A percentile compares a stretch with the other conserved stretches of the same genome.
Evolutionary conservation across 2,113 vertebrate species (phyloP).

Genomic region (Cololabis saira): DNA sequence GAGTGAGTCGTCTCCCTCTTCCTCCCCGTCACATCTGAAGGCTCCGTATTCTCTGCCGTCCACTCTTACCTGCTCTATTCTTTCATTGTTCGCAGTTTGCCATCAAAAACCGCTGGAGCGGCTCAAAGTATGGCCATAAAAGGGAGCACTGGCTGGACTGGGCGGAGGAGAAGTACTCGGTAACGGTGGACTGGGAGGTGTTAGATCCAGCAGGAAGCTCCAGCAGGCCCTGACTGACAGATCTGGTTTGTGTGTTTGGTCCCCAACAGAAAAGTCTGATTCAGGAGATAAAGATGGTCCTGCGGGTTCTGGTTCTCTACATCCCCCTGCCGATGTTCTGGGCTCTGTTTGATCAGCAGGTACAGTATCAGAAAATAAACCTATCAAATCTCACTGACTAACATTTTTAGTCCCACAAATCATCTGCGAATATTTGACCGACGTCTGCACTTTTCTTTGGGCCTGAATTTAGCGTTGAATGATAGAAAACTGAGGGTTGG

Average conservation of each 20-base stretch:
- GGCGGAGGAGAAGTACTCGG: slow-evolving; percentile 92
- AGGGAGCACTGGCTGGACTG: slow-evolving; percentile 95
- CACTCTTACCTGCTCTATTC: background rate
- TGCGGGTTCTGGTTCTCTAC: slow-evolving; percentile 91
- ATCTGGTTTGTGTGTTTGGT: background rate
- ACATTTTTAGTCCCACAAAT: too few species aligned
- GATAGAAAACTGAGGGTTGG: too few species aligned
- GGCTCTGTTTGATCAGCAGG: slow-evolving; percentile 99
- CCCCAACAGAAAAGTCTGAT: slow-evolving; percentile 88
- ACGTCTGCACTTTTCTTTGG: too few species aligned
- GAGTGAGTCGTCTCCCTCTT: slow-evolving; percentile 82
- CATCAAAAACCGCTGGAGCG: slow-evolving; percentile 86
- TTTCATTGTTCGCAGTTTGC: slow-evolving; percentile 84
- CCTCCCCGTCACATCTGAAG: background rate
- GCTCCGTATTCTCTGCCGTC: background rate
- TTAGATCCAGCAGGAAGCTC: background rate
- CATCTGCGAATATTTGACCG: too few species aligned
- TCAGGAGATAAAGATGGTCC: slow-evolving; percentile 92
- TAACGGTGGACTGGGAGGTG: slow-evolving; percentile 59
- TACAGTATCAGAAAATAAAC: slow-evolving; percentile 61
- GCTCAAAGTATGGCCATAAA: slow-evolving; percentile 74
- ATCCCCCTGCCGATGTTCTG: slow-evolving; percentile 98
- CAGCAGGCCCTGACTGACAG: background rate
- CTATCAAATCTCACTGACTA: background rate
- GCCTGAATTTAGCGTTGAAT: too few species aligned